phyloP scores from a whole-genome alignment of 1,140 invertebrate genomes.

The Drosophila chauvacae region DNA sequence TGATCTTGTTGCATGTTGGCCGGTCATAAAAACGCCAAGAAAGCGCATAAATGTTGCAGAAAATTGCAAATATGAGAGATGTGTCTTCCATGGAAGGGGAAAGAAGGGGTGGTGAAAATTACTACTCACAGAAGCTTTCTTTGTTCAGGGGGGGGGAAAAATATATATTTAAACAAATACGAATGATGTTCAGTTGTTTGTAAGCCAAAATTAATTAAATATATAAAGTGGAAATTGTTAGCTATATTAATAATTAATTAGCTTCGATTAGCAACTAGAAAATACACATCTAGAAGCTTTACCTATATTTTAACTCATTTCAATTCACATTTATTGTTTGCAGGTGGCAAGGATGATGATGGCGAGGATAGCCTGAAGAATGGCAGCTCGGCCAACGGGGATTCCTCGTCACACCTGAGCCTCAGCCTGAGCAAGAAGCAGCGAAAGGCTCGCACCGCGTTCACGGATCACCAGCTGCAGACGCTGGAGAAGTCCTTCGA shows the following conservation, averaged over 20 bases:
- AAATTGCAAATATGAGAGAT: conserved; percentile 55
- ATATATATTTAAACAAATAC: conserved; percentile 1
- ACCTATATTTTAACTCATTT: too few relatives aligned
- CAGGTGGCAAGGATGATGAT: conserved; percentile 84
- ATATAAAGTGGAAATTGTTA: too few relatives aligned
- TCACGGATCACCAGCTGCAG: conserved; percentile 98
- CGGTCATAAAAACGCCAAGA: conserved; percentile 47
- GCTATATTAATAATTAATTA: neutral
- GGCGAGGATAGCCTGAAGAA: conserved; percentile 79
- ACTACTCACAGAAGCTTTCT: too few relatives aligned
- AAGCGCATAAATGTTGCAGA: conserved; percentile 63
- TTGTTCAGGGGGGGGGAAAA: neutral
- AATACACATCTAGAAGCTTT: too few relatives aligned
- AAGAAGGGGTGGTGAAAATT: neutral
- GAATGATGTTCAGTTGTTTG: neutral
- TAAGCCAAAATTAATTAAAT: neutral
- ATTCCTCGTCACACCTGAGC: conserved; percentile 66
- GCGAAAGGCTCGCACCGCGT: conserved; percentile 98
- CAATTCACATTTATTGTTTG: neutral
- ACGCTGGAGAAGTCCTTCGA: conserved; percentile 99
- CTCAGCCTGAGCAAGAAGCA: conserved; percentile 94
- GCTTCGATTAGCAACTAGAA: neutral
- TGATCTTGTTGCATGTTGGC: conserved; percentile 68
- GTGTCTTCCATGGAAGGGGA: conserved; percentile 9
- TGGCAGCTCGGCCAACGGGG: conserved; percentile 67